Evolutionary conservation across 2,888 invertebrate species (phyloP).

Genomic region (Synergus laeviventris): DNA sequence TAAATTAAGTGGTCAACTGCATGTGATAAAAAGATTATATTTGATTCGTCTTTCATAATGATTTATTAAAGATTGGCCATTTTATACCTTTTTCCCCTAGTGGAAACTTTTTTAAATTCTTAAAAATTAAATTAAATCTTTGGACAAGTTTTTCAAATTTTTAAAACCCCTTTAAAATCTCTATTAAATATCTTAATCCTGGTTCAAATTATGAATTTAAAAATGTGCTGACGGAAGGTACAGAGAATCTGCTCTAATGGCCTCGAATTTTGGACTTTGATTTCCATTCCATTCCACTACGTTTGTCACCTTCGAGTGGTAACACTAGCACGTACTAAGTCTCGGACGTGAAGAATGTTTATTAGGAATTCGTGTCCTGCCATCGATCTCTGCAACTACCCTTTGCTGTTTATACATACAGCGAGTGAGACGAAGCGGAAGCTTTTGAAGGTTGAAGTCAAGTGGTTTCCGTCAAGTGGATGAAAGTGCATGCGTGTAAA

Average conservation of each 20-base stretch:
- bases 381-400: constrained; percentile 53
- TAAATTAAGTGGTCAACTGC: too few species aligned
- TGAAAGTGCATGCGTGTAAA: not conserved
- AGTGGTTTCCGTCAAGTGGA: not conserved
- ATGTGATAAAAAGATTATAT: too few species aligned
- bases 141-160: too few species aligned
- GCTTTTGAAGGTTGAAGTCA: not conserved
- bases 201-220: too few species aligned
- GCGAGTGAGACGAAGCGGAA: not conserved
- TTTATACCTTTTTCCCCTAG: not conserved
- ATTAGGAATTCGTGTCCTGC: constrained; percentile 56
- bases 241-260: too few species aligned
- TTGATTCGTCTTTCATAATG: too few species aligned
- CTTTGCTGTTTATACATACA: not conserved
- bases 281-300: not conserved
- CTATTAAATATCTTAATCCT: too few species aligned
- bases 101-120: not conserved
- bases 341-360: constrained; percentile 51
- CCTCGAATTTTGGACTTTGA: not conserved
- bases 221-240: too few species aligned
- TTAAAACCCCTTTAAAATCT: too few species aligned
- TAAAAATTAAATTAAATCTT: too few species aligned
- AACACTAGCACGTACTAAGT: not conserved
- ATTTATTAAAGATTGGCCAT: not conserved
- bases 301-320: not conserved